phyloP scores from a whole-genome alignment of 1,140 invertebrate genomes.

The Halesus radiatus region DNA sequence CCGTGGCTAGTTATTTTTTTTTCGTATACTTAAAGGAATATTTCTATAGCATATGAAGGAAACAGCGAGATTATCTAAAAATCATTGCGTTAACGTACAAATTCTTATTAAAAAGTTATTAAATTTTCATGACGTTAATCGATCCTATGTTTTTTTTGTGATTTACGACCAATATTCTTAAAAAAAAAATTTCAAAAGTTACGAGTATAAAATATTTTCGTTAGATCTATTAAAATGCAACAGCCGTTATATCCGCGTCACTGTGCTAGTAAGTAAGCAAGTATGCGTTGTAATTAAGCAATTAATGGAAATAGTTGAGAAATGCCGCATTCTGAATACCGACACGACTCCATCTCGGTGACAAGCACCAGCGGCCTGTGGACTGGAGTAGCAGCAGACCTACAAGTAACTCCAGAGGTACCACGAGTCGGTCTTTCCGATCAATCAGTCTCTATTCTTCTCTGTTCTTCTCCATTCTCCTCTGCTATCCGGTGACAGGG shows the following conservation, averaged over 20 bases:
- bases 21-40: too few relatives aligned
- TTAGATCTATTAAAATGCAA: background rate
- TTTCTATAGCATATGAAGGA: too few relatives aligned
- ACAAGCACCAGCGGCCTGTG: background rate
- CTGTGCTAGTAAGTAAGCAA: background rate
- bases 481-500: slow-evolving; percentile 17
- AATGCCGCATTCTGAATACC: background rate
- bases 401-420: background rate
- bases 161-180: too few relatives aligned
- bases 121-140: too few relatives aligned
- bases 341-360: slow-evolving; percentile 6
- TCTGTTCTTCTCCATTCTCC: background rate
- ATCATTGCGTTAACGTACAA: too few relatives aligned
- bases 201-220: too few relatives aligned
- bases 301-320: background rate
- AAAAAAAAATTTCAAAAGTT: too few relatives aligned
- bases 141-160: too few relatives aligned
- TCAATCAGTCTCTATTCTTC: slow-evolving; percentile 42
- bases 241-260: background rate
- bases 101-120: too few relatives aligned
- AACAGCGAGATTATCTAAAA: too few relatives aligned
- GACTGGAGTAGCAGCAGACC: too few relatives aligned
- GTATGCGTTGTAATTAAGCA: background rate
- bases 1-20: too few relatives aligned
- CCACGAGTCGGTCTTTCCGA: slow-evolving; percentile 25